Conservation (phyloP, 2,797 vertebrate species). For the Coregonus suidteri region DNA sequence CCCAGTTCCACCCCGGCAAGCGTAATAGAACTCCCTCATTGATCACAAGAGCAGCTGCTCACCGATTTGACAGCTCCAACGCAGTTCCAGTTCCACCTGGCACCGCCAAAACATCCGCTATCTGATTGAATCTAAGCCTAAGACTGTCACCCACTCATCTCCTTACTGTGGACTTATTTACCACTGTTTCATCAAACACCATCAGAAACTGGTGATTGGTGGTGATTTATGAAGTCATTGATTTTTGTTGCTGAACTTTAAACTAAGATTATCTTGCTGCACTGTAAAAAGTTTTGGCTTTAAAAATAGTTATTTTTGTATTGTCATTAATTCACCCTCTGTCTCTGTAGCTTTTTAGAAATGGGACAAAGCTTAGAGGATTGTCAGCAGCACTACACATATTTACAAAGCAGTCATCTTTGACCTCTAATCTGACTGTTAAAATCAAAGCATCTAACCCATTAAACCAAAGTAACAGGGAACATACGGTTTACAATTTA, state of each 20-base stretch:
- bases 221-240: not conserved
- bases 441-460: not conserved
- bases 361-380: not conserved
- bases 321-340: conserved; percentile 3
- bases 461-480: not conserved
- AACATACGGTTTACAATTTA: not conserved
- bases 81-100: too few species aligned
- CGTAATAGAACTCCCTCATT: too few species aligned
- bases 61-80: too few species aligned
- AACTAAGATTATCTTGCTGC: not conserved
- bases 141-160: too few species aligned
- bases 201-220: not conserved
- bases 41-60: too few species aligned
- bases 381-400: not conserved
- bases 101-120: too few species aligned
- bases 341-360: not conserved
- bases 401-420: not conserved
- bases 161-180: not conserved
- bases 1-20: too few species aligned
- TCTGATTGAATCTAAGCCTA: too few species aligned
- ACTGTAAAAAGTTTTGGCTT: not conserved
- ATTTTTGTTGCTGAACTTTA: not conserved
- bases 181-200: not conserved
- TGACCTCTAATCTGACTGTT: not conserved
- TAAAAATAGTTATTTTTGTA: not conserved